phyloP scores from a whole-genome alignment of 1,140 invertebrate species.

The Drosophila dunni region DNA sequence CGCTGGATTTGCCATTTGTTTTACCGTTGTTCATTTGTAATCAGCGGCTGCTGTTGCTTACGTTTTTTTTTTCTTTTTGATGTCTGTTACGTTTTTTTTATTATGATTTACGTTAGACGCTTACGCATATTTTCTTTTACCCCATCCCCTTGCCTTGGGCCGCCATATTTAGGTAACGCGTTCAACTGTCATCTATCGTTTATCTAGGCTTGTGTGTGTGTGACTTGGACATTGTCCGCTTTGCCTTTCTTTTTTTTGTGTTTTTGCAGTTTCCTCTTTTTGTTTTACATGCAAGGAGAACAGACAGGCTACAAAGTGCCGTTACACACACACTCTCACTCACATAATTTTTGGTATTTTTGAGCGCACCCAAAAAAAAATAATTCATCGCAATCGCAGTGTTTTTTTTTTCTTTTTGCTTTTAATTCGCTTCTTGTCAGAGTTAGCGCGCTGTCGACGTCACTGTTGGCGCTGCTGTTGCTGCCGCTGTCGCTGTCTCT shows the following conservation, averaged over 20 bases:
- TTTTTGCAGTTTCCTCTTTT: constrained; percentile 31
- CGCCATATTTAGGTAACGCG: constrained; percentile 2
- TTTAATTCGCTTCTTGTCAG: constrained; percentile 38
- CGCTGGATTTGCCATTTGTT: constrained; percentile 40
- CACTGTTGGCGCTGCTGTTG: background rate
- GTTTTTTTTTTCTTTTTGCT: constrained; percentile 62
- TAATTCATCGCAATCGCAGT: constrained; percentile 59
- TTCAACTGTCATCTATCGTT: constrained; percentile 22
- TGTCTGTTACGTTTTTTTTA: constrained; percentile 4
- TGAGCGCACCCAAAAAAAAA: constrained; percentile 37
- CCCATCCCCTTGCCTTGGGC: background rate
- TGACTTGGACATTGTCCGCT: constrained; percentile 6
- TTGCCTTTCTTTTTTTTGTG: constrained; percentile 32
- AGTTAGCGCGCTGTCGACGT: constrained; percentile 29
- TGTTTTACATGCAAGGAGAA: constrained; percentile 23
- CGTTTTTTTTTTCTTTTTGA: constrained; percentile 23
- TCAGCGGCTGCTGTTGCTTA: constrained; percentile 13
- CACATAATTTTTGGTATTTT: constrained; percentile 23
- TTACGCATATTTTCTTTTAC: background rate
- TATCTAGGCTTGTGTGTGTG: background rate
- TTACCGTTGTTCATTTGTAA: constrained; percentile 55
- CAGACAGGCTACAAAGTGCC: constrained; percentile 35
- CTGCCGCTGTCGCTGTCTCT: constrained; percentile 10
- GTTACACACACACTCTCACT: constrained; percentile 33
- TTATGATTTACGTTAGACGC: background rate